These are phyloP conservation scores for Anhinga rufa DNA, from an alignment of 2,113 vertebrate species.

Conservation along the genomic window DNA sequence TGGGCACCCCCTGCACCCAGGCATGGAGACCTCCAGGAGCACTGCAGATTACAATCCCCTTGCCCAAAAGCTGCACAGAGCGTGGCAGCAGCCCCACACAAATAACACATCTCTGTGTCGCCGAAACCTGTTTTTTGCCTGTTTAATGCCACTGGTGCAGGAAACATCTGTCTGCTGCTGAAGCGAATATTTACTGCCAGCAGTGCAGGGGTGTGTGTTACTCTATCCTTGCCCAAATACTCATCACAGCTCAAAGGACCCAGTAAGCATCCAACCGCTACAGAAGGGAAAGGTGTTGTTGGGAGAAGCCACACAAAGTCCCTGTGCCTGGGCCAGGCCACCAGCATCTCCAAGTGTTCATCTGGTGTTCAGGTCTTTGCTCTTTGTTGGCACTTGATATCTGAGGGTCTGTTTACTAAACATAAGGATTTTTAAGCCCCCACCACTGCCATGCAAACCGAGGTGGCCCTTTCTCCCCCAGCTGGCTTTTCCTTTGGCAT, in stretches of 20 bases:
- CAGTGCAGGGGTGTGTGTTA: background rate
- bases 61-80: background rate
- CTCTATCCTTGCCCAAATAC: background rate
- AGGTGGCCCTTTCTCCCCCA: background rate
- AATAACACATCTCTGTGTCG: background rate
- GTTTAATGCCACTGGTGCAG: background rate
- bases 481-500: background rate
- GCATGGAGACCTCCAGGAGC: background rate
- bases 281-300: background rate
- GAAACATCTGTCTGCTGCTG: background rate
- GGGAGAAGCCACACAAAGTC: background rate
- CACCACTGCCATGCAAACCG: background rate
- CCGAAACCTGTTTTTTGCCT: background rate
- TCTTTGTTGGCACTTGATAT: background rate
- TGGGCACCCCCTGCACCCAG: background rate
- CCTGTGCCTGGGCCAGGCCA: background rate
- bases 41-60: background rate
- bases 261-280: background rate
- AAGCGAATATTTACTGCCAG: background rate
- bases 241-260: background rate
- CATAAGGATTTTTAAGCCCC: background rate
- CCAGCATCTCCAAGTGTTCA: background rate
- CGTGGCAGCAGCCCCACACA: accelerated
- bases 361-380: background rate
- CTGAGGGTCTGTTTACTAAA: background rate